These are phyloP conservation scores for Diploptera punctata DNA, from an alignment of 2,888 invertebrate species.

Conservation along the genomic window DNA sequence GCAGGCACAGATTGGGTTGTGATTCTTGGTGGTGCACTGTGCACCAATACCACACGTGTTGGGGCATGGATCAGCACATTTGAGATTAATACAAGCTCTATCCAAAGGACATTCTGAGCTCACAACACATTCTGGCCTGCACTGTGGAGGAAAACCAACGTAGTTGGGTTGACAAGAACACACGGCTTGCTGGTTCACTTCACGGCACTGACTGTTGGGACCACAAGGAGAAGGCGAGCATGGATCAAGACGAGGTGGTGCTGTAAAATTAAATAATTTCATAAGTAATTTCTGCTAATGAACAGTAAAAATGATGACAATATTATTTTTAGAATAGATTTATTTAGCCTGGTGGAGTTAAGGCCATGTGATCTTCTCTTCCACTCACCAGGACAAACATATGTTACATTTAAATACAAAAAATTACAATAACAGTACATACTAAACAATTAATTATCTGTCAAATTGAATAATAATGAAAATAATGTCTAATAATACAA, in stretches of 20 bases:
- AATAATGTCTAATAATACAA: too few species aligned
- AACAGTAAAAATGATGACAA: too few species aligned
- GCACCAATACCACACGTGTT: slow-evolving; percentile 88
- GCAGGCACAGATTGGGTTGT: slow-evolving; percentile 88
- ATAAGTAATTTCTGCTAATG: too few species aligned
- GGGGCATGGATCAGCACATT: slow-evolving; percentile 87
- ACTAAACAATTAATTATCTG: too few species aligned
- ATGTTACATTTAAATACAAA: too few species aligned
- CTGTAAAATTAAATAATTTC: slow-evolving; percentile 47
- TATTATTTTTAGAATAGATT: too few species aligned
- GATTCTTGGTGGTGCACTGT: slow-evolving; percentile 81
- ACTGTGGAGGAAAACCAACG: slow-evolving; percentile 78
- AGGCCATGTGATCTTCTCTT: too few species aligned
- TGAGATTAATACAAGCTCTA: slow-evolving; percentile 83
- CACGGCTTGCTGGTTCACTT: slow-evolving; percentile 79
- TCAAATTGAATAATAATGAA: too few species aligned
- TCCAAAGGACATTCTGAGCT: slow-evolving; percentile 84
- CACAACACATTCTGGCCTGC: slow-evolving; percentile 86
- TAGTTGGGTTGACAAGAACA: slow-evolving; percentile 84
- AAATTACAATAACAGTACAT: too few species aligned
- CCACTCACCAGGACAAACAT: too few species aligned
- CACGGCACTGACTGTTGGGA: slow-evolving; percentile 84
- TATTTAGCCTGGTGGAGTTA: too few species aligned
- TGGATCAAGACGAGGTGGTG: slow-evolving; percentile 65
- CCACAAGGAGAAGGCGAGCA: slow-evolving; percentile 88